Evolutionary conservation across 1,140 invertebrate species (phyloP).

Genomic region (Drosophila trapezifrons): DNA sequence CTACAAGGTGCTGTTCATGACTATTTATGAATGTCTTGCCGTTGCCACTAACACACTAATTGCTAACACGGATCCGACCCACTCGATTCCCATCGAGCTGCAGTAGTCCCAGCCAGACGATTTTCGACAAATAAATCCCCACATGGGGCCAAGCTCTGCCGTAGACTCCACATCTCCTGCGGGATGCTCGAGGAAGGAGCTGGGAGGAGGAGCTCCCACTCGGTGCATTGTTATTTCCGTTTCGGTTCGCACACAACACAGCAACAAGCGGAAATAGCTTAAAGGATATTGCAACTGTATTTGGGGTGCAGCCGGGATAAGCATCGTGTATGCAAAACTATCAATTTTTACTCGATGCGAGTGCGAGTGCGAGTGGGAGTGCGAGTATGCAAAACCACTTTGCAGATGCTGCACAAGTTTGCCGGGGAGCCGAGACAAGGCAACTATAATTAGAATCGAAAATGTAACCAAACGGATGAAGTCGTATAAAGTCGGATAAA

Average conservation of each 20-base stretch:
- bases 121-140: conserved; percentile 51
- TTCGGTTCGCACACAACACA: conserved; percentile 68
- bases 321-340: conserved; percentile 45
- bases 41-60: conserved; percentile 46
- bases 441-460: conserved; percentile 52
- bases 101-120: conserved; percentile 18
- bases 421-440: conserved; percentile 23
- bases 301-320: conserved; percentile 37
- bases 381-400: conserved; percentile 41
- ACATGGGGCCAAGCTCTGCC: conserved; percentile 19
- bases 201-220: conserved; percentile 17
- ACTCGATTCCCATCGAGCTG: conserved; percentile 38
- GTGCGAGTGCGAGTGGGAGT: conserved; percentile 18
- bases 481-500: conserved; percentile 22
- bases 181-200: conserved; percentile 3
- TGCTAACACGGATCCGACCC: conserved; percentile 26
- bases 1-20: conserved; percentile 27
- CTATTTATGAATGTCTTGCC: conserved; percentile 41
- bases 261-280: conserved; percentile 78
- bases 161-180: conserved; percentile 1
- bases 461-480: conserved; percentile 38
- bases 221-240: conserved; percentile 75
- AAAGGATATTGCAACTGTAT: conserved; percentile 73
- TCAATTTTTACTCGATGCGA: conserved; percentile 40
- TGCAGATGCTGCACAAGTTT: conserved; percentile 30